These are phyloP conservation scores for Tupaia tana DNA, from an alignment of 2,113 vertebrate species.

Conservation along the genomic window DNA sequence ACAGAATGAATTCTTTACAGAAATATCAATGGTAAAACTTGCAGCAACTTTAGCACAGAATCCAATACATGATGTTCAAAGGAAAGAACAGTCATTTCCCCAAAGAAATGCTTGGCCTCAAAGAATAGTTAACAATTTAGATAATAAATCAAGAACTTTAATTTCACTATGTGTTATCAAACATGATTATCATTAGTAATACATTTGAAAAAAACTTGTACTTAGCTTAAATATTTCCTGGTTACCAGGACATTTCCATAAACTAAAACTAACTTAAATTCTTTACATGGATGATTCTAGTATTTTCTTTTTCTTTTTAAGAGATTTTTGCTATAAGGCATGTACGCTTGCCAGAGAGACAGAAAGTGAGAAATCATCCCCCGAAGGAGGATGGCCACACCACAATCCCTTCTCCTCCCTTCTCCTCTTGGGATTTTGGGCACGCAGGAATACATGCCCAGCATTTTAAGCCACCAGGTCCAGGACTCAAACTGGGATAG, in stretches of 20 bases:
- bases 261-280: neutral
- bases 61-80: neutral
- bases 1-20: constrained; percentile 4
- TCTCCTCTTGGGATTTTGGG: too few species aligned
- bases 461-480: too few species aligned
- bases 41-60: neutral
- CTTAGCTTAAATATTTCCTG: neutral
- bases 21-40: neutral
- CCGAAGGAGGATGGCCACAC: too few species aligned
- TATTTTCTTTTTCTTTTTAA: neutral
- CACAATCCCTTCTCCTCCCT: too few species aligned
- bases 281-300: neutral
- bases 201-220: neutral
- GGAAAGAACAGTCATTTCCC: neutral
- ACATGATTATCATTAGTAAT: neutral
- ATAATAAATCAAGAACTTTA: neutral
- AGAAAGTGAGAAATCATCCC: too few species aligned
- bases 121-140: neutral
- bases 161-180: neutral
- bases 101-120: neutral
- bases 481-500: too few species aligned
- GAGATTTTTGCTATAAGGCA: too few species aligned
- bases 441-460: too few species aligned
- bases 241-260: neutral
- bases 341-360: too few species aligned